These are phyloP conservation scores for Semibalanus balanoides DNA, from an alignment of 1,140 invertebrate genomes.

Conservation along the genomic window DNA sequence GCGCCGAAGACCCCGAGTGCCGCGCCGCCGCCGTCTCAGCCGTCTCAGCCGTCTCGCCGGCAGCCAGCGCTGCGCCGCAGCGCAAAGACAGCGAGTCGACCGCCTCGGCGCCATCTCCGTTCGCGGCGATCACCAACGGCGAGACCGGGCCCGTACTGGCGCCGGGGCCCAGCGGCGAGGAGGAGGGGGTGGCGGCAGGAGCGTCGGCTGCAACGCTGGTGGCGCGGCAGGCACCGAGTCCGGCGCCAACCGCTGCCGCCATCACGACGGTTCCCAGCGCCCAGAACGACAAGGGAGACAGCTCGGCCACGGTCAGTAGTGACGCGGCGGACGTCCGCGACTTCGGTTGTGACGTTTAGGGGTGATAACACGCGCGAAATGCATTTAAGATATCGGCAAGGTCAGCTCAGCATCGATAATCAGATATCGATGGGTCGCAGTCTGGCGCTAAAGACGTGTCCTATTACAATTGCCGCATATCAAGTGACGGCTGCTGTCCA, in stretches of 20 bases:
- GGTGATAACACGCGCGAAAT: no score
- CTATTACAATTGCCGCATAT: no score
- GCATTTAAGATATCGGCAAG: no score
- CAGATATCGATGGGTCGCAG: no score
- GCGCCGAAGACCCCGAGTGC: slow-evolving; percentile 49
- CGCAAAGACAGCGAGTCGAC: slow-evolving; percentile 49
- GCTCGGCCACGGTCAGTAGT: not conserved
- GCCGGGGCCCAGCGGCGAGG: slow-evolving; percentile 2
- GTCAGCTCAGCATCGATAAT: no score
- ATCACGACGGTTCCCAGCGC: slow-evolving; percentile 3
- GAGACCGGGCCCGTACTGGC: not conserved
- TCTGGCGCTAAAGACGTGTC: no score
- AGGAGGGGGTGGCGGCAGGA: not conserved
- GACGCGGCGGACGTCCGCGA: no score
- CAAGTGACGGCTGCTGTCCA: no score
- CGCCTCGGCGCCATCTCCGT: slow-evolving; percentile 15
- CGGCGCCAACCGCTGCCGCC: slow-evolving; percentile 23
- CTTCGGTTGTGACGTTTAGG: no score
- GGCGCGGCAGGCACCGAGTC: slow-evolving; percentile 19
- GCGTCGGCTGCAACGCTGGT: slow-evolving; percentile 16
- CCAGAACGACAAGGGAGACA: not conserved
- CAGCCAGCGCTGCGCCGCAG: slow-evolving; percentile 44
- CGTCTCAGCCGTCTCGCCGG: slow-evolving; percentile 24
- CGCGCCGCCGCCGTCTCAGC: slow-evolving; percentile 21
- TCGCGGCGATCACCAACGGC: slow-evolving; percentile 9